phyloP scores from a whole-genome alignment of 2,797 vertebrate species.

The Gallinago nigripennis region DNA sequence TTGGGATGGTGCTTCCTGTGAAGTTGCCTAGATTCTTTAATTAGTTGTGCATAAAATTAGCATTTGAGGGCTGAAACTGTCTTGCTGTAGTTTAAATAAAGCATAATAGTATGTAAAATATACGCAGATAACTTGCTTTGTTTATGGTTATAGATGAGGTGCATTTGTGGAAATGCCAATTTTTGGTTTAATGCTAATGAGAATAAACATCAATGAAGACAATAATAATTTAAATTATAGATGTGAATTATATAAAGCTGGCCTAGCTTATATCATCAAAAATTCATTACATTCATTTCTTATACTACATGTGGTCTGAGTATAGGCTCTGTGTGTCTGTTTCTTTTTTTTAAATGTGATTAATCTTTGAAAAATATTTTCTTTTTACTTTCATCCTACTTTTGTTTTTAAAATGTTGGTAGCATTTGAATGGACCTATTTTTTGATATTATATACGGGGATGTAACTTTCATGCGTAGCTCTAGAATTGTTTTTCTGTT shows the following conservation, averaged over 20 bases:
- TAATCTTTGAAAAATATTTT: background rate
- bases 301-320: background rate
- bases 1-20: background rate
- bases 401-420: background rate
- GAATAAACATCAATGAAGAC: background rate
- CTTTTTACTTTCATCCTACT: background rate
- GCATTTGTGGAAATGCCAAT: background rate
- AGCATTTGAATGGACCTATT: background rate
- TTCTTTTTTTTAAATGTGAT: background rate
- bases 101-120: background rate
- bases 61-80: background rate
- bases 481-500: background rate
- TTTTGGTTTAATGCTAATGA: background rate
- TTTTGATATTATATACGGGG: background rate
- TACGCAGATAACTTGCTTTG: background rate
- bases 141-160: background rate
- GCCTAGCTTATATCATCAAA: background rate
- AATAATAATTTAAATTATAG: background rate
- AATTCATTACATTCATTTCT: background rate
- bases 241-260: background rate
- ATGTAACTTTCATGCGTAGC: background rate
- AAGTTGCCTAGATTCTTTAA: background rate
- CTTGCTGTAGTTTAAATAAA: background rate
- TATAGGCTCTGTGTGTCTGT: fast-evolving
- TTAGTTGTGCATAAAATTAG: background rate